Evolutionary conservation across 2,888 invertebrate species (phyloP).

Genomic region (Frankliniella fusca): DNA sequence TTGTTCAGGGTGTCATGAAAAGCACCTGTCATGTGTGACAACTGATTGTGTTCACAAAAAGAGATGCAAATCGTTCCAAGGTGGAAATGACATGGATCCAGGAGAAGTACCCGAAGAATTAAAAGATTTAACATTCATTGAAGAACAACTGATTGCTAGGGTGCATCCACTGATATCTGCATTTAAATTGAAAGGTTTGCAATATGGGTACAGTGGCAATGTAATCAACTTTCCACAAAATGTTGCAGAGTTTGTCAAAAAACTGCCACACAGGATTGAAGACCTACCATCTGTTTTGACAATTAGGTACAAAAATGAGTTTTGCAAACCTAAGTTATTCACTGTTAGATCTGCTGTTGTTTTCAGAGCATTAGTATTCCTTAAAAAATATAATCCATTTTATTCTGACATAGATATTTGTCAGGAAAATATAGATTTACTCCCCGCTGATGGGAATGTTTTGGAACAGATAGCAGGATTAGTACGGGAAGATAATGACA

Average conservation of each 20-base stretch:
- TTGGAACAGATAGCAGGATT: not conserved
- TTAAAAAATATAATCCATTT: slow-evolving; percentile 25
- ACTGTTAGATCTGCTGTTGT: not conserved
- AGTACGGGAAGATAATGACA: not conserved
- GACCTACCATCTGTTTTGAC: not conserved
- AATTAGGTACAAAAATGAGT: not conserved
- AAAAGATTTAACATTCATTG: slow-evolving; percentile 29
- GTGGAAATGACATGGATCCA: not conserved
- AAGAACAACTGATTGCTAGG: slow-evolving; percentile 31
- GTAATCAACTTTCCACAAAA: slow-evolving; percentile 33
- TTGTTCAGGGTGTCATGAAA: not conserved
- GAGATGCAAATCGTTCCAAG: not conserved
- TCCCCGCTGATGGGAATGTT: slow-evolving; percentile 28
- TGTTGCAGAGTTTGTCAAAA: slow-evolving; percentile 29
- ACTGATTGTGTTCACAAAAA: not conserved
- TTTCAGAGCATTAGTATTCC: not conserved
- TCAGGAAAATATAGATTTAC: slow-evolving; percentile 9
- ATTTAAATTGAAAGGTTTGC: slow-evolving; percentile 31
- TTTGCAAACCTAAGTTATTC: not conserved
- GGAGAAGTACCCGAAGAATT: slow-evolving; percentile 27
- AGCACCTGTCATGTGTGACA: not conserved
- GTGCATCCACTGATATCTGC: slow-evolving; percentile 33
- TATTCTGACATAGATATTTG: slow-evolving; percentile 21
- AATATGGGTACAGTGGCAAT: slow-evolving; percentile 32
- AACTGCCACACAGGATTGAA: slow-evolving; percentile 25